Conservation (phyloP, 2,113 vertebrate genomes). For the Sturnira hondurensis region DNA sequence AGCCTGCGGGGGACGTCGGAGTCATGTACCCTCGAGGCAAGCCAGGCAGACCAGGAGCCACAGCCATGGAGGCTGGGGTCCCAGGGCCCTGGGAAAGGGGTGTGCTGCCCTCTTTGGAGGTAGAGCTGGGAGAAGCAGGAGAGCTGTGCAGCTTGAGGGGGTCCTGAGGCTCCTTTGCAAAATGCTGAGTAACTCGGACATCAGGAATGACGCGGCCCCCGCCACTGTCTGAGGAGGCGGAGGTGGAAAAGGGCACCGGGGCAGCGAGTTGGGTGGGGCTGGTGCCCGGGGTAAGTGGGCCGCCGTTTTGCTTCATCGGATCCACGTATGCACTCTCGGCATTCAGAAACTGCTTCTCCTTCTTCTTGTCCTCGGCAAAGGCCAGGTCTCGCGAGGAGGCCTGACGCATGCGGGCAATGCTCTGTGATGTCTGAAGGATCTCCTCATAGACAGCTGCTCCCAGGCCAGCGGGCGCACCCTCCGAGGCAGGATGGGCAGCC, state of each 20-base stretch:
- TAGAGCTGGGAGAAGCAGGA: slow-evolving; percentile 80
- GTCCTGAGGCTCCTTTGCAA: slow-evolving; percentile 91
- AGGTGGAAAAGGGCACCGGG: slow-evolving; percentile 87
- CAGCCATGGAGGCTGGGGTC: slow-evolving; percentile 73
- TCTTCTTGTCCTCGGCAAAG: slow-evolving; percentile 78
- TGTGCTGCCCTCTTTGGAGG: slow-evolving; percentile 70
- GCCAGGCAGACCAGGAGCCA: slow-evolving; percentile 35
- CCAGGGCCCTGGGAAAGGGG: slow-evolving; percentile 77
- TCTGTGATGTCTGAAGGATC: slow-evolving; percentile 89
- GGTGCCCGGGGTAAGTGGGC: slow-evolving; percentile 92
- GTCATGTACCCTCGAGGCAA: slow-evolving; percentile 64
- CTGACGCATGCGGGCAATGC: slow-evolving; percentile 83
- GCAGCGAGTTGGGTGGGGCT: slow-evolving; percentile 94
- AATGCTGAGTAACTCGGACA: slow-evolving; percentile 91
- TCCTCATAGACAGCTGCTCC: slow-evolving; percentile 89
- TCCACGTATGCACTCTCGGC: slow-evolving; percentile 84
- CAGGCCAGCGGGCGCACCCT: slow-evolving; percentile 78
- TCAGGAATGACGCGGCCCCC: slow-evolving; percentile 85
- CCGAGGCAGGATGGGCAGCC: slow-evolving; percentile 79
- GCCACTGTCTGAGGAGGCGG: slow-evolving; percentile 67
- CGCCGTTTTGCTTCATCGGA: slow-evolving; percentile 81
- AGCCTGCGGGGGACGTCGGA: slow-evolving; percentile 10
- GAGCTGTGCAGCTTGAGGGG: slow-evolving; percentile 86
- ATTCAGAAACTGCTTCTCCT: slow-evolving; percentile 90
- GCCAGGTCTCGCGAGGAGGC: slow-evolving; percentile 82